Base-by-base conservation (phyloP, 2,113 vertebrate species). In the Plectropomus leopardus region DNA sequence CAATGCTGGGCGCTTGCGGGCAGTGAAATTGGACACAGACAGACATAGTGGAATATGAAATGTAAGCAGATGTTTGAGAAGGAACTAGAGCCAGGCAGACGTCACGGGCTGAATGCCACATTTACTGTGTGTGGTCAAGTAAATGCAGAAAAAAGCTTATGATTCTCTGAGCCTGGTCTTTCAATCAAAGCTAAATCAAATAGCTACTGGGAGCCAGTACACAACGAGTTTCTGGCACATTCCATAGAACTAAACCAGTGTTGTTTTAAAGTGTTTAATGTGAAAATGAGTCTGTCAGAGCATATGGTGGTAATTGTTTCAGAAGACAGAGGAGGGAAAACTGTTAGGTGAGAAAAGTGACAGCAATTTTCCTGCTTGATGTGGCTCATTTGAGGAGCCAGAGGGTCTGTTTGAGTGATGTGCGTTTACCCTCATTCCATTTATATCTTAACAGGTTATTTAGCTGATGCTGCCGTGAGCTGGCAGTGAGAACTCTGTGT, bases 71-170 rank as follows among this genome's bases (percentile, higher is more conserved):
- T 88, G 91, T 91, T 90, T 73, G 80, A 89, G 78, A 75, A 47
- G 65, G 61, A 82, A 61, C 10, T 68, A 69, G 80, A 79, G 70
- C 55, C 48, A 68, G 61, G 83, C 80, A 76, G 85, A 93, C 80
- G 83, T 91, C 89, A 90, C 76, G 47, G 72, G 84, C 83, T 84
- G 67, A 84, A 86, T 78, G 81, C 81, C 86, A 86, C 92, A 91
- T 93, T 91, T 92, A 89, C 89, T 89, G 83, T 73, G 86, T 94
- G 94, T 93, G 93, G 94, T 94, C 94, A 95, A 92, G 81, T 28
- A 72, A 84, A 89, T 61, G 79, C 51, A 68, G 24, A 53, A 44
- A 85, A 82, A 84, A 69, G 69, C 69, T 28, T 67, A 28, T 53
- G 67, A 68, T 75, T 83, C 78, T 72, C 68, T 76, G 70, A 80